A percentile compares a stretch with the other conserved stretches of the same genome.
Conservation (phyloP, 2,113 vertebrate species). For the Hylia prasina region DNA sequence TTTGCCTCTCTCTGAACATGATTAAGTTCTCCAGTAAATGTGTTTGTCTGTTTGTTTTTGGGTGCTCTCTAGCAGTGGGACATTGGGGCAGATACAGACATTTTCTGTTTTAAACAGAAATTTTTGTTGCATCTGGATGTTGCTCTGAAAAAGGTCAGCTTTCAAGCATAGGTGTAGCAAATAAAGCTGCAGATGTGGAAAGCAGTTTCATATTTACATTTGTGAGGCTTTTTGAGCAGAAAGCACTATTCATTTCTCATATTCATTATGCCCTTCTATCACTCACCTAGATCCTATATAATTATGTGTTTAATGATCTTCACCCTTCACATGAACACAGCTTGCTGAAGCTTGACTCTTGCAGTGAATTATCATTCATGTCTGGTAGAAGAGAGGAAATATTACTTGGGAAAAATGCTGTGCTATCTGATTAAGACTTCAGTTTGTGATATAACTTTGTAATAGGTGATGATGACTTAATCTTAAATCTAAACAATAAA, state of each 20-base stretch:
- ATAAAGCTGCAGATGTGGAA: not conserved
- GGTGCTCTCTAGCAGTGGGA: not conserved
- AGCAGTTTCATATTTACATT: not conserved
- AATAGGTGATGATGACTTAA: not conserved
- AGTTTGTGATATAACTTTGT: not conserved
- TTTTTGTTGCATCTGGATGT: not conserved
- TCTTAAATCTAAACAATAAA: not conserved
- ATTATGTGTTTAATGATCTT: conserved; percentile 60
- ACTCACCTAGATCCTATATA: conserved; percentile 44
- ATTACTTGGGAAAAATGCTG: not conserved
- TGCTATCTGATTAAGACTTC: not conserved
- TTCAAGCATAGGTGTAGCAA: not conserved
- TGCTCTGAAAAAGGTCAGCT: not conserved
- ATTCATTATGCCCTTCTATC: conserved; percentile 23
- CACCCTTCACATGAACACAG: conserved; percentile 39
- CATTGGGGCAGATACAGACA: not conserved
- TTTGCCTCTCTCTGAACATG: not conserved
- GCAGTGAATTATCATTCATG: conserved; percentile 28
- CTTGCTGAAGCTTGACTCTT: conserved; percentile 14
- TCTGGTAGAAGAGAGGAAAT: not conserved
- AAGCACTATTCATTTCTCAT: conserved; percentile 39
- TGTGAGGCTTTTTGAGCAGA: not conserved
- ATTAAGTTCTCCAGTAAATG: not conserved
- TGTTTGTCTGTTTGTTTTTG: not conserved
- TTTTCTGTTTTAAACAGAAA: not conserved